Evolutionary conservation across 2,113 vertebrate genomes (phyloP), one percentile per base, ranked within the genome.

Genomic region (Perognathus longimembris): DNA sequence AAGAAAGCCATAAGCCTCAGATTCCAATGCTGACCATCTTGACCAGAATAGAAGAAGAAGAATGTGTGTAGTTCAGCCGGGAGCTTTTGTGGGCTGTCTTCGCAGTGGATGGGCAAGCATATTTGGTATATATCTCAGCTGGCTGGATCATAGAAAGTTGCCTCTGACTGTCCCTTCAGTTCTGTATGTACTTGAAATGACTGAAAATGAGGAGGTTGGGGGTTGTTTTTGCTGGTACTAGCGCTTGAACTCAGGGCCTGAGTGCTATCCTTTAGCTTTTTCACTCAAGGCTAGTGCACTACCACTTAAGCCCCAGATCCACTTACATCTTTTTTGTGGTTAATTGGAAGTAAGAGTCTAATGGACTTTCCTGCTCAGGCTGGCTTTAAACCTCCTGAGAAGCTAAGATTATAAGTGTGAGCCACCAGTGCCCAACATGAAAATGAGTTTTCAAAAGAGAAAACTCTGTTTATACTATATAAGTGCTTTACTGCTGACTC

Each of bases 371-470:
- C 50, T 54, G 50, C 50, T 15, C 50, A 17, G 11, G 50, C 15
- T 18, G 50, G 50, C 50, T 54, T 54, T 54, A 54, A 54, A 54
- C 50, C 50, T 54, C 14, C 50, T 54, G 14, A 54, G 50, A 17
- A 54, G 50, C 50, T 54, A 54, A 54, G 50, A 54, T 54, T 54
- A 54, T 54, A 54, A 54, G 15, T 54, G 50, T 54, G 50, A 54
- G 50, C 50, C 50, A 54, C 50, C 50, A 14, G 17, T 54, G 14
- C 50, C 50, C 12, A 54, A 54, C 12, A 12, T 54, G 50, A 82
- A 96, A 91, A 89, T 64, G 84, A 85, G 96, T 97, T 97, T 97
- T 85, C 57, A 92, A 94, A 97, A 96, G 71, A 95, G 94, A 97
- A 97, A 97, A 97, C 83, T 74, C 74, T 42, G 69, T 42, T 69